Evolutionary conservation across 2,888 invertebrate genomes (phyloP).

Genomic region (Caenorhabditis sp.): DNA sequence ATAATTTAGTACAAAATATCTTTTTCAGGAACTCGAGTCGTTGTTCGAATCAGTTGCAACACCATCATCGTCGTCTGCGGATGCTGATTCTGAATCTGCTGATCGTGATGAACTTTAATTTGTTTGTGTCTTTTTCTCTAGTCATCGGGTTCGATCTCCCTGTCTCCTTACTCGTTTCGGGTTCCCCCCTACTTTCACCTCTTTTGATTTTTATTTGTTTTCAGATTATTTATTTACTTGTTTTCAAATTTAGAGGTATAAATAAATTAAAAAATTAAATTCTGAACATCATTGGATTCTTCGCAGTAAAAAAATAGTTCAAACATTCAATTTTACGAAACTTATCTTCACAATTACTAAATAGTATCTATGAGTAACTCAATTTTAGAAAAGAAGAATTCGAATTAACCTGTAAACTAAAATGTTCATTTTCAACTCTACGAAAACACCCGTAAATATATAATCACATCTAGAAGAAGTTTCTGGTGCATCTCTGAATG

Average conservation of each 20-base stretch:
- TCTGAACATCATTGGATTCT: too few relatives aligned
- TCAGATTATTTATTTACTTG: not conserved
- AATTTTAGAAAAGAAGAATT: too few relatives aligned
- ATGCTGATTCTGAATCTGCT: slow-evolving; percentile 5
- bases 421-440: not conserved
- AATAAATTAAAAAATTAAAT: too few relatives aligned
- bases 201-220: not conserved
- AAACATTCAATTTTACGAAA: too few relatives aligned
- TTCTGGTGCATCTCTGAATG: not conserved
- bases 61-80: slow-evolving; percentile 77
- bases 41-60: slow-evolving; percentile 95
- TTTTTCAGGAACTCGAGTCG: slow-evolving; percentile 82
- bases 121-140: not conserved
- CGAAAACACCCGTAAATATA: not conserved
- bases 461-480: too few relatives aligned
- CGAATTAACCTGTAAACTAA: not conserved
- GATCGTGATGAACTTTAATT: slow-evolving; percentile 40
- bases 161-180: not conserved
- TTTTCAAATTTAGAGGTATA: too few relatives aligned
- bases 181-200: not conserved
- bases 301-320: too few relatives aligned
- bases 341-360: too few relatives aligned
- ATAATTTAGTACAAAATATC: not conserved
- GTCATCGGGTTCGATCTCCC: not conserved
- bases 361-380: too few relatives aligned